Base-by-base conservation (phyloP, 2,113 vertebrate genomes). In the Microtus pennsylvanicus region DNA sequence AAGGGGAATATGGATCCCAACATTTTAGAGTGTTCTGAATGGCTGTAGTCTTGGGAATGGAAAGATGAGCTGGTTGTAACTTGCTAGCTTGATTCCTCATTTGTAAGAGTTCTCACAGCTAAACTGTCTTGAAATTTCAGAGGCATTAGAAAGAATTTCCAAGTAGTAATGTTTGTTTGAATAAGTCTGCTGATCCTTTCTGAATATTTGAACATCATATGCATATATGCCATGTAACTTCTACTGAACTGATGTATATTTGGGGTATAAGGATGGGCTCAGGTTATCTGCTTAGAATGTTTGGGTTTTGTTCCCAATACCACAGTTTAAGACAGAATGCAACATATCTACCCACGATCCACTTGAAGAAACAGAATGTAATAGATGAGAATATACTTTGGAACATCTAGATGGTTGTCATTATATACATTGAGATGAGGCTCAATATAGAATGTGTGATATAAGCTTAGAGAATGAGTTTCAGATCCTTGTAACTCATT, bases 51-150 rank as follows among this genome's bases (percentile, higher is more conserved):
- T 4, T 76, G 61, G 45, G 17, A 82, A 69, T 45, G 45, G 9
- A 65, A 4, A 65, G 7, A 76, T 95, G 80, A 75, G 90, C 38
- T 69, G 65, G 78, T 58, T 35, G 17, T 11, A 94, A 67, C 24
- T 94, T n/a, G 61, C 47, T 95, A 86, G n/a, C 77, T 94, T 76
- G 75, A 88, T 90, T 80, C 22, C 21, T 97, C 38, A 4, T 67
- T 55, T 91, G 17, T 80, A 50, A 83, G 50, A 50, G 4, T 13
- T 58, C 21, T 85, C 13, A 88, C 13, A 50, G 38, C 47, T 91
- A 78, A 50, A 96, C 80, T 58, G 19, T 69, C 28, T 50, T 89
- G 38, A 90, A 61, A 9, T 92, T 93, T 92, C n/a, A 72, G 58
- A 94, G 52, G 63, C 30, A 50, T 90, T 69, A 63, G 88, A 80